Evolutionary conservation across 2,888 invertebrate genomes (phyloP), one percentile per base, ranked within the genome.

Genomic region (Synanthedon vespiformis): DNA sequence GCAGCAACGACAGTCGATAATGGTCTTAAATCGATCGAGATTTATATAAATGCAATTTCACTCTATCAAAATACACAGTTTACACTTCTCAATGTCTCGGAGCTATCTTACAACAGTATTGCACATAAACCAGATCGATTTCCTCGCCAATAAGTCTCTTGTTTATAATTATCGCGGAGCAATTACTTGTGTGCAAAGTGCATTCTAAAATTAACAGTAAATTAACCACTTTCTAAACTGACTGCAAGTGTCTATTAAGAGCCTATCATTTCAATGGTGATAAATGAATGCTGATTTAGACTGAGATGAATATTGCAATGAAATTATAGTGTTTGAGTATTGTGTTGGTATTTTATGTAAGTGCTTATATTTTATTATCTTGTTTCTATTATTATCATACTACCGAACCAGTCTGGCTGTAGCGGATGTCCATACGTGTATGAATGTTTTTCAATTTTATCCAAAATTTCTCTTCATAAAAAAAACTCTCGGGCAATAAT

Each of bases 111-210:
- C 44, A 44, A 44, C 50, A 40, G 49, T 51, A 52, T 52, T 44
- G 51, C 52, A 52, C 53, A 48, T 13, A 51, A 49, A 48, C 41
- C 40, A 48, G 51, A 53, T 53, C 47, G 40, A 48, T 54, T 49
- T 51, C 51, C 44, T 48, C 18, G 48, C 11, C 22, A 16, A 44
- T 48, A 5, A 34, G 47, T 51, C 51, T 50, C 52, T 41, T 27
- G 27, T 34, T 34, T 48, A 49, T 54, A 56, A 54, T 54, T 53
- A 56, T 41, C 34, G 22, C 22, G 6, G 48, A 12, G 52, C 56
- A 56, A 54, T 56, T 56, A 56, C 52, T 54, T 52, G 49, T 53
- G 51, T 51, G 54, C 51, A 52, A 55, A 50, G 50, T 12, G 27
- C 6, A 50, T 34, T 34, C 34, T 12, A 50, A 18, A 50, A 48